phyloP scores from a whole-genome alignment of 2,888 invertebrate species.

The Pandemis heparana region DNA sequence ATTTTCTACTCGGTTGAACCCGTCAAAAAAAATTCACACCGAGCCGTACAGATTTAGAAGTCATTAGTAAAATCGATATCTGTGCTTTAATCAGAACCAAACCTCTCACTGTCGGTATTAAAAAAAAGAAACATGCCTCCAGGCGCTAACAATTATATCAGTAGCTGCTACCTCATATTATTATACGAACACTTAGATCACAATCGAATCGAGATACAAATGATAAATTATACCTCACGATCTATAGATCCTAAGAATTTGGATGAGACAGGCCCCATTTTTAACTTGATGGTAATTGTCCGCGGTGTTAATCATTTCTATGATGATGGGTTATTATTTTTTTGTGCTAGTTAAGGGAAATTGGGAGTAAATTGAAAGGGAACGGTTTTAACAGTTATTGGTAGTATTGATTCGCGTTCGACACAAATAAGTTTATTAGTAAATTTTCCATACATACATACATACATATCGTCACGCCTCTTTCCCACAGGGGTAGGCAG shows the following conservation, averaged over 20 bases:
- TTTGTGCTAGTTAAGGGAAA: constrained; percentile 28
- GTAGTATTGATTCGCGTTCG: not conserved
- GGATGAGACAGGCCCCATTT: constrained; percentile 39
- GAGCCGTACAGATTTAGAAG: constrained; percentile 15
- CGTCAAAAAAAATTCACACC: not conserved
- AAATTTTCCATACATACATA: too few relatives aligned
- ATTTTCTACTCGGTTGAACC: too few relatives aligned
- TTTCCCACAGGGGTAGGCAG: too few relatives aligned
- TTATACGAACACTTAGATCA: constrained; percentile 44
- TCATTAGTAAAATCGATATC: constrained; percentile 36
- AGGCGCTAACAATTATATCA: constrained; percentile 44
- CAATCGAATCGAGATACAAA: constrained; percentile 44
- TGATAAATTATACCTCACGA: constrained; percentile 45
- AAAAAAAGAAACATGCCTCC: constrained; percentile 39
- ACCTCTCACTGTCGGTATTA: constrained; percentile 39
- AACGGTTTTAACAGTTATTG: not conserved
- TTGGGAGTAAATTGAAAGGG: constrained; percentile 17
- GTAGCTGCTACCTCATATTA: constrained; percentile 45
- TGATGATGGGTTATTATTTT: constrained; percentile 40
- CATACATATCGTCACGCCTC: too few relatives aligned
- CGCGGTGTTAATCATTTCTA: constrained; percentile 40
- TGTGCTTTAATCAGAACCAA: constrained; percentile 24
- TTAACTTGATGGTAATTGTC: constrained; percentile 41
- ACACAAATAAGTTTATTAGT: too few relatives aligned
- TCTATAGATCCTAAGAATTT: constrained; percentile 37